Percentiles rank a stretch among this genome's conserved stretches.
Conservation (phyloP, 1,140 invertebrate species). For the Microplitis mediator region DNA sequence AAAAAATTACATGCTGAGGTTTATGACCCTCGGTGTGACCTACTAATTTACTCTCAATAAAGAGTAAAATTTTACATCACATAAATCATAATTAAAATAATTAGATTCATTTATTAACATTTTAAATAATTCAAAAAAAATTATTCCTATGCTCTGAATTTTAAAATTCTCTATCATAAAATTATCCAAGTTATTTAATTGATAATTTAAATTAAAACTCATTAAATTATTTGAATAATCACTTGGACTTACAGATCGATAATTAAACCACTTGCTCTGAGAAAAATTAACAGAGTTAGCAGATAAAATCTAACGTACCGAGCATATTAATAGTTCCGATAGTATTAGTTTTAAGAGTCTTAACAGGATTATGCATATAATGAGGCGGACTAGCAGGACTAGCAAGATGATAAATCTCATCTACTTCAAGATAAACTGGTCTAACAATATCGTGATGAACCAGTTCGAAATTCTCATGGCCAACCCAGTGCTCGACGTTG, state of each 20-base stretch:
- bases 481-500: conserved; percentile 99
- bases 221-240: too few relatives aligned
- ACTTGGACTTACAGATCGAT: neutral
- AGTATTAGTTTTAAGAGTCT: conserved; percentile 99
- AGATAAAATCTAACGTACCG: conserved; percentile 66
- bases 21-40: too few relatives aligned
- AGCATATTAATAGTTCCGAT: conserved; percentile 99
- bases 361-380: conserved; percentile 99
- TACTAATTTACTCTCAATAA: too few relatives aligned
- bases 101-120: too few relatives aligned
- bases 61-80: too few relatives aligned
- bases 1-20: too few relatives aligned
- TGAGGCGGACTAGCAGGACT: conserved; percentile 98
- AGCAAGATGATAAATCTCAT: conserved; percentile 99
- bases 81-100: too few relatives aligned
- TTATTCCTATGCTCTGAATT: too few relatives aligned
- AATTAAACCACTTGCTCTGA: neutral
- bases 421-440: conserved; percentile 96
- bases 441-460: conserved; percentile 99
- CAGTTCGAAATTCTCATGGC: conserved; percentile 98
- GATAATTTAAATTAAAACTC: too few relatives aligned
- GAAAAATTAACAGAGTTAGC: neutral
- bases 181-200: too few relatives aligned
- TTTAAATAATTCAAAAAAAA: too few relatives aligned
- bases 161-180: too few relatives aligned